Base-by-base conservation (phyloP, 1,140 invertebrate species). In the Drosophila azteca region DNA sequence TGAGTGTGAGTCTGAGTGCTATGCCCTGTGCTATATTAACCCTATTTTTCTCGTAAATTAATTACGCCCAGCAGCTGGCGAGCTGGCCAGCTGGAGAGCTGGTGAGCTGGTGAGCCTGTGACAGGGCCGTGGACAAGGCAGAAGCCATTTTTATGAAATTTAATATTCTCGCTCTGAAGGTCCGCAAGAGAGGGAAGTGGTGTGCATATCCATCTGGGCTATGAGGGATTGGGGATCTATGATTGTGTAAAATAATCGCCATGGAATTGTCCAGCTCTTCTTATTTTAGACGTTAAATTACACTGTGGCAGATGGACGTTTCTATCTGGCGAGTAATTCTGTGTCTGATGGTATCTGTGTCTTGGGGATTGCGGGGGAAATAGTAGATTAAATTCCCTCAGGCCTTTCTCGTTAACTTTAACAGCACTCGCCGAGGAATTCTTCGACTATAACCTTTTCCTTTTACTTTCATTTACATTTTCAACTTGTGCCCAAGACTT, bases 1-100 rank as follows among this genome's bases (percentile, higher is more conserved):
- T n/a, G 3, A 35, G 15, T 50, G 6, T 41, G 29, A 44, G 22
- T 58, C 24, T 31, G 11, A 15, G 31, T 22, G 43, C 54, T 24
- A 31, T 55, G 41, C 51, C 29, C 65, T 43, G 44, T 41, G 64
- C 48, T 70, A 79, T 79, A 88, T 87, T 88, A 87, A 88, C 83
- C 75, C 79, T 76, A 83, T 83, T 87, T 88, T 89, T 84, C 79
- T 83, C 79, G 84, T 87, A 87, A 87, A 89, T 87, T 87, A 87
- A 89, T 89, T 81, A 83, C 60, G 67, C 48, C 17, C 67, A 35
- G 64, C 52, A 69, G 64, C 69, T 26, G 24, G 17, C 17, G 17
- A 20, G 17, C 17, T 69, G 66, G 43, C 20, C 43, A 22, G 29
- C 26, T 69, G 66, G 43, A 24, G 61, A 29, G 29, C 26, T n/a